Evolutionary conservation across 1,140 invertebrate genomes (phyloP).

Genomic region (Microplitis mediator): DNA sequence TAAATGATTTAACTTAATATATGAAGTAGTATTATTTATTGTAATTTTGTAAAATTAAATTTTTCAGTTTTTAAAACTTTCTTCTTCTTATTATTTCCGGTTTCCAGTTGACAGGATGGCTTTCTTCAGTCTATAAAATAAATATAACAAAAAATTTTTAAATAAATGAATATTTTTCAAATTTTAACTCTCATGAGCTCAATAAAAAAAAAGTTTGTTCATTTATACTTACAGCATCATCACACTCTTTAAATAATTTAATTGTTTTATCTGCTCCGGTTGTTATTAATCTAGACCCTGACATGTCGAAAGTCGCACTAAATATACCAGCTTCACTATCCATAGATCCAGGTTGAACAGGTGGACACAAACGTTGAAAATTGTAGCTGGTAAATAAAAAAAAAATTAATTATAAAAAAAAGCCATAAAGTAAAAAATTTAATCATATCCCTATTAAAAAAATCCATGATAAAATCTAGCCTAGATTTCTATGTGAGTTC

Average conservation of each 20-base stretch:
- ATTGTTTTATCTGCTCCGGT: slow-evolving; percentile 99
- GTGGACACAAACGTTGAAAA: slow-evolving; percentile 91
- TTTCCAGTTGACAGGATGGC: slow-evolving; percentile 95
- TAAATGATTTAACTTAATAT: too few species aligned
- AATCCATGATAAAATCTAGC: too few species aligned
- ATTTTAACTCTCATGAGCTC: too few species aligned
- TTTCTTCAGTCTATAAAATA: slow-evolving; percentile 84
- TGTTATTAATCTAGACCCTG: slow-evolving; percentile 91
- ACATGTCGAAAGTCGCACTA: slow-evolving; percentile 92
- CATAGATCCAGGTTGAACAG: slow-evolving; percentile 98
- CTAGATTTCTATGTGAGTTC: too few species aligned
- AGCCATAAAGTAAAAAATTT: too few species aligned
- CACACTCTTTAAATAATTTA: slow-evolving; percentile 99
- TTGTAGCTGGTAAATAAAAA: slow-evolving; percentile 70
- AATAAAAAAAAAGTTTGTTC: slow-evolving; percentile 60
- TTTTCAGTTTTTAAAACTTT: slow-evolving; percentile 22
- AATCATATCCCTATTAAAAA: too few species aligned
- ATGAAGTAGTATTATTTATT: too few species aligned
- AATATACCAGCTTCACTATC: slow-evolving; percentile 98
- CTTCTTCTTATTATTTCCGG: slow-evolving; percentile 69
- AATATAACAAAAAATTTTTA: slow-evolving; percentile 4
- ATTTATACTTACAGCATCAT: slow-evolving; percentile 74
- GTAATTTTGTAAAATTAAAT: too few species aligned
- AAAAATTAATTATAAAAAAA: not conserved
- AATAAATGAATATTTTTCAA: too few species aligned